Conservation (phyloP, 2,113 vertebrate genomes). For the Syngnathoides biaculeatus region DNA sequence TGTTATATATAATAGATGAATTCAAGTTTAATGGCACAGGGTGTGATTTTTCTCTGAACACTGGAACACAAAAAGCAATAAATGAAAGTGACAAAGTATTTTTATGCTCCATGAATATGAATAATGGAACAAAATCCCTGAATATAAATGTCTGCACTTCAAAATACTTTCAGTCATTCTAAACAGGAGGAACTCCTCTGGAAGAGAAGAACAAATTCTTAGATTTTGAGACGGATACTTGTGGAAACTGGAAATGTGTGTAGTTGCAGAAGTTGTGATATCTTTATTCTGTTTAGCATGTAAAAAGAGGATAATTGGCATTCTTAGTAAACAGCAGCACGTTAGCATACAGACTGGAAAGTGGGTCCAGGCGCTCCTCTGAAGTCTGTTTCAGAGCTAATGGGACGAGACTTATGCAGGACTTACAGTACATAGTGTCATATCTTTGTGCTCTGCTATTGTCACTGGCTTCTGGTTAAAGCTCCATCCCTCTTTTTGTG, state of each 20-base stretch:
- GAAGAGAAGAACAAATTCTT: slow-evolving; percentile 10
- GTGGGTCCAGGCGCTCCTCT: background rate
- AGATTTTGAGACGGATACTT: slow-evolving; percentile 8
- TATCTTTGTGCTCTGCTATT: background rate
- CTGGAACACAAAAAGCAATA: slow-evolving; percentile 25
- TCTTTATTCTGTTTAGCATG: background rate
- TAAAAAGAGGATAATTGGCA: background rate
- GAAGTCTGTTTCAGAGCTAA: background rate
- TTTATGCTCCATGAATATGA: slow-evolving; percentile 34
- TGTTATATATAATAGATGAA: slow-evolving; percentile 31
- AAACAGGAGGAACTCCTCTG: slow-evolving; percentile 5
- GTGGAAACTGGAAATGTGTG: background rate
- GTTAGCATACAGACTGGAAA: background rate
- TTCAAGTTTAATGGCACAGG: slow-evolving; percentile 34
- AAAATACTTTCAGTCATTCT: slow-evolving; percentile 14
- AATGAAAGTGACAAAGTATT: slow-evolving; percentile 26
- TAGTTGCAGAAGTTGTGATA: background rate
- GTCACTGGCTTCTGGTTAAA: background rate
- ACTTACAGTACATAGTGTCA: background rate
- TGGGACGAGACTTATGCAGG: background rate
- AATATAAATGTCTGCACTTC: slow-evolving; percentile 18
- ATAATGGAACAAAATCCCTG: slow-evolving; percentile 14
- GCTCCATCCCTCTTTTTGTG: background rate
- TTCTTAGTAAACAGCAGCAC: background rate
- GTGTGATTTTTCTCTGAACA: slow-evolving; percentile 35